Conservation (phyloP, 35 echinoderm and acorn worm genomes). For the Ophiothrix spiculata region DNA sequence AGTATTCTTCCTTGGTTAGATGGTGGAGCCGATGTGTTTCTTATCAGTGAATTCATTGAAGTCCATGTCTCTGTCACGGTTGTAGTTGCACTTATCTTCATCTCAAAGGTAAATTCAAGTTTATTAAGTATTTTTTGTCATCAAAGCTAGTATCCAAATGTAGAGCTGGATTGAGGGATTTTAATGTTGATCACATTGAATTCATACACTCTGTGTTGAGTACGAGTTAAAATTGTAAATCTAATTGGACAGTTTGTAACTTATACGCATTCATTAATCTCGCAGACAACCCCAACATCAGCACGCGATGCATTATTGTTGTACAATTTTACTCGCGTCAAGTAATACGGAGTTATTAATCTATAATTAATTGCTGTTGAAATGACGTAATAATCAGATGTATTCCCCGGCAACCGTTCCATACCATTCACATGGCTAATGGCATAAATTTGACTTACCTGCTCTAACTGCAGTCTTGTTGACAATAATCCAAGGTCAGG, state of each 20-base stretch:
- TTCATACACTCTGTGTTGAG: no score
- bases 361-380: no score
- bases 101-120: slow-evolving; percentile 35
- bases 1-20: slow-evolving; percentile 5
- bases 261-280: background rate
- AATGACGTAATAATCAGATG: no score
- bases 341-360: no score
- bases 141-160: background rate
- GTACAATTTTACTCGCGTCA: no score
- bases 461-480: no score
- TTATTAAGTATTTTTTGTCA: background rate
- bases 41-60: slow-evolving; percentile 34
- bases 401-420: no score
- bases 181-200: background rate
- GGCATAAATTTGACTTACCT: no score
- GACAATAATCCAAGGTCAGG: no score
- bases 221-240: background rate
- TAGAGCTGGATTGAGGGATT: background rate
- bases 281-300: background rate
- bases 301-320: no score
- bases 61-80: slow-evolving; percentile 45
- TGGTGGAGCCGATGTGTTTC: slow-evolving; percentile 29
- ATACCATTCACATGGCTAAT: no score
- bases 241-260: background rate
- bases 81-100: slow-evolving; percentile 38